Evolutionary conservation across 37 sponge, comb jelly and placozoan genomes (phyloP), one percentile per base, ranked within the genome.

Genomic region (Halisarca cf. caerulea): DNA sequence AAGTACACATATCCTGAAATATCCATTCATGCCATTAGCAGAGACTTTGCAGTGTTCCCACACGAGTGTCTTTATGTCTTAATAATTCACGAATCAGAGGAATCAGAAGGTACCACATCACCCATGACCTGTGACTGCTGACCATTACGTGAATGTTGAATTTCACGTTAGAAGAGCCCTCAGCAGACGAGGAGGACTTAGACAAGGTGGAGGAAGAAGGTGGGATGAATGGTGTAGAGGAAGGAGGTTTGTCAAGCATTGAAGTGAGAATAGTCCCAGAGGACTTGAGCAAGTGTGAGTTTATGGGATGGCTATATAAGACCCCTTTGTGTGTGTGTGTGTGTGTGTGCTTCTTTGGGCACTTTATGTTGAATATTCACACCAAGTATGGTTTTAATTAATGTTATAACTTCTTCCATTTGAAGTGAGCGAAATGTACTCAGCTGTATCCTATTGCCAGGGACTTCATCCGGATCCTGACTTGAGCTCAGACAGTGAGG

Each of bases 391-490:
- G 14, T 68, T 68, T n/a, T n/a, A n/a, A n/a, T n/a, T n/a, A n/a
- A n/a, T n/a, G n/a, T n/a, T n/a, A n/a, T n/a, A n/a, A n/a, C n/a
- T n/a, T n/a, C n/a, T n/a, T 47, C 11, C 51, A 47, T 47, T 47
- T 47, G 2, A 57, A 93, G 93, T 93, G 82, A 87, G 89, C 3
- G 81, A 43, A 5, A 78, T 93, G 37, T 93, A 83, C 41, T 24
- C 59, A 44, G 85, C 85, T 0, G 84, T 93, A 17, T 89, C 84
- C 2, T 80, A 89, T 58, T 89, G 93, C 68, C 93, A 93, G 82
- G 34, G 53, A n/a, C 79, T 93, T 6, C 85, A 93, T 44, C 93
- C 93, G 21, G 93, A 89, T 80, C 77, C 93, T n/a, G 87, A 90
- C 20, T 55, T 68, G 18, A 78, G 79, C 20, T 66, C 59, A 47